phyloP scores from a whole-genome alignment of 2,113 vertebrate genomes.

The Salvelinus alpinus region DNA sequence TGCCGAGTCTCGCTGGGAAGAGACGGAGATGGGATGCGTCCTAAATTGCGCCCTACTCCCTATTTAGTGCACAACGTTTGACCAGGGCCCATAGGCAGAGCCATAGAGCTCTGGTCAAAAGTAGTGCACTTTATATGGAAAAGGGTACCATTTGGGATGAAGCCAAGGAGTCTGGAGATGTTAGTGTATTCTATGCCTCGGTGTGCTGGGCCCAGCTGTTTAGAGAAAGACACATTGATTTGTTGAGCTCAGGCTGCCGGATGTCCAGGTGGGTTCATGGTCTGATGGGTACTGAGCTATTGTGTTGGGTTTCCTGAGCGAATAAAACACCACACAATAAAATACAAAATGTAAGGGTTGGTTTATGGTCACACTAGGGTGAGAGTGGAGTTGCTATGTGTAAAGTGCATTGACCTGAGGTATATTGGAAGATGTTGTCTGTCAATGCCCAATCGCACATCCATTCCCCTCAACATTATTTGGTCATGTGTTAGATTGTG shows the following conservation, averaged over 20 bases:
- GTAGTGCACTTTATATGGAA: too few relatives aligned
- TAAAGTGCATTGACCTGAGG: neutral
- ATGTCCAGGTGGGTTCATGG: conserved; percentile 38
- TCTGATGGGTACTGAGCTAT: conserved; percentile 39
- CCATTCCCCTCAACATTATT: conserved; percentile 8
- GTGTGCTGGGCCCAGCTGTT: conserved; percentile 42
- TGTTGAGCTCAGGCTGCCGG: conserved; percentile 30
- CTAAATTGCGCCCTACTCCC: too few relatives aligned
- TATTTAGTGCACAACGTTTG: conserved; percentile 20
- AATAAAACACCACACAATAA: conserved; percentile 26
- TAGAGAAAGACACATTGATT: conserved; percentile 50
- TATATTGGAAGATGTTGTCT: conserved; percentile 5
- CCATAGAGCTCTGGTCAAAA: too few relatives aligned
- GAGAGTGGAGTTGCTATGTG: conserved; percentile 16
- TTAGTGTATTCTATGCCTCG: conserved; percentile 42
- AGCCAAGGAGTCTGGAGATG: conserved; percentile 50
- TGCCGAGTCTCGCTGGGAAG: conserved; percentile 47
- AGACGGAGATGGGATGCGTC: neutral
- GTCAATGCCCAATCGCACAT: conserved; percentile 27
- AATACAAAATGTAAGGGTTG: conserved; percentile 20
- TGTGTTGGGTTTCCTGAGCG: conserved; percentile 37
- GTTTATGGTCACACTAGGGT: conserved; percentile 11
- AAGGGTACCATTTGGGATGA: conserved; percentile 31
- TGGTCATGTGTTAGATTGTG: conserved; percentile 3
- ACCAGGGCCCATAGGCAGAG: conserved; percentile 11